Conservation (phyloP, 2,797 vertebrate genomes). For the Antennarius maculatus region DNA sequence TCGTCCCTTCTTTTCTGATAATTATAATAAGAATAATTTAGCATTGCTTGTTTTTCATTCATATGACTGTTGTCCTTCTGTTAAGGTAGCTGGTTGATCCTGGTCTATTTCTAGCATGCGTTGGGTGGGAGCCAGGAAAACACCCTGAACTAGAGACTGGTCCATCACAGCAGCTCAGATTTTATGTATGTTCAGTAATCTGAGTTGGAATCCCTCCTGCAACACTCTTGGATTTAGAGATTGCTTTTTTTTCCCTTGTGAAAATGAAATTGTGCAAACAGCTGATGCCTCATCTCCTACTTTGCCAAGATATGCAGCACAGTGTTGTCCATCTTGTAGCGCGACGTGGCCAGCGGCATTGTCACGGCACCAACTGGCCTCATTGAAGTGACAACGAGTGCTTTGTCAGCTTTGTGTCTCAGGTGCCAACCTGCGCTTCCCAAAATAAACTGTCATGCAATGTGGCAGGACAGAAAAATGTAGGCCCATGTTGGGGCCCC, state of each 20-base stretch:
- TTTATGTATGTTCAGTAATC: constrained; percentile 43
- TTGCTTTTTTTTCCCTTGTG: constrained; percentile 10
- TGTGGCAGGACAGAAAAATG: constrained; percentile 62
- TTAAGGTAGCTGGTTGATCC: constrained; percentile 27
- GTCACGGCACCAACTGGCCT: constrained; percentile 64
- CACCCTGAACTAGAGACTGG: constrained; percentile 24
- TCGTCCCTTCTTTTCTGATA: not conserved
- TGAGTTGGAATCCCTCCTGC: constrained; percentile 29
- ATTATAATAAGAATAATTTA: not conserved
- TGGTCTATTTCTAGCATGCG: constrained; percentile 47
- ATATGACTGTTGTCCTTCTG: constrained; percentile 34
- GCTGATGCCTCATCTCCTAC: constrained; percentile 51
- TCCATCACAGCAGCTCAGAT: constrained; percentile 43
- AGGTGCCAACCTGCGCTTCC: constrained; percentile 72
- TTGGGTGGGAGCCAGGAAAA: constrained; percentile 40
- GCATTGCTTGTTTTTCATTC: constrained; percentile 15
- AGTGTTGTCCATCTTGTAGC: constrained; percentile 62
- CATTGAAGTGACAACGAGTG: constrained; percentile 65
- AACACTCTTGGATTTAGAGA: constrained; percentile 8
- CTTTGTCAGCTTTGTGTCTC: constrained; percentile 75
- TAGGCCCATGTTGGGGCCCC: constrained; percentile 65
- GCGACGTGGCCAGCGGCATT: constrained; percentile 54
- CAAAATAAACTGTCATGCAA: constrained; percentile 76
- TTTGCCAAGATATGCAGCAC: constrained; percentile 48
- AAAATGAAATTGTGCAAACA: constrained; percentile 53